Evolutionary conservation across 2,113 vertebrate genomes (phyloP).

Genomic region (Sebastes fasciatus): DNA sequence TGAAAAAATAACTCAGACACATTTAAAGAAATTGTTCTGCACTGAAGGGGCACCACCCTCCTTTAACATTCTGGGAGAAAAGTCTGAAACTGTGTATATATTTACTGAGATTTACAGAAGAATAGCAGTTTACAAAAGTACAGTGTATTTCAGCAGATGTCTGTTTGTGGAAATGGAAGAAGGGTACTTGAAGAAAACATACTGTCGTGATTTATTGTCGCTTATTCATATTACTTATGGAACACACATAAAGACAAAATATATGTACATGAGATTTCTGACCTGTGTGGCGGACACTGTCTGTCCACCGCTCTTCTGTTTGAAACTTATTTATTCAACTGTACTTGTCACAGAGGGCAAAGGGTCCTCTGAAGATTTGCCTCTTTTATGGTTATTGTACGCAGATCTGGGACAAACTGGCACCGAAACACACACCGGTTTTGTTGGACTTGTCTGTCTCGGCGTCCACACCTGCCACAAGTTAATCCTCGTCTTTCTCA

Average conservation of each 20-base stretch:
- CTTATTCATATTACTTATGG: constrained; percentile 55
- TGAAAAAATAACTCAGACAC: background rate
- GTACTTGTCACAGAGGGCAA: constrained; percentile 47
- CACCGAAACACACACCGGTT: background rate
- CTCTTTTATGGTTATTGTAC: constrained; percentile 53
- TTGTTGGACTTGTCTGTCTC: background rate
- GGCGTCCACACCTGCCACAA: background rate
- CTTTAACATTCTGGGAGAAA: background rate
- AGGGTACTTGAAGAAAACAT: constrained; percentile 57
- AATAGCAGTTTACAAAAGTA: constrained; percentile 59
- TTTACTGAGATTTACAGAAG: constrained; percentile 61
- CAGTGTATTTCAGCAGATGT: constrained; percentile 73
- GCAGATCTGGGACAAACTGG: constrained; percentile 50
- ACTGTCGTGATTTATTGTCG: constrained; percentile 34
- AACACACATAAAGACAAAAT: constrained; percentile 44
- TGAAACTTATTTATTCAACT: constrained; percentile 48
- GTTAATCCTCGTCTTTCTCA: background rate
- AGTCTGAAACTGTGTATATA: constrained; percentile 62
- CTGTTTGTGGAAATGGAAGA: constrained; percentile 59
- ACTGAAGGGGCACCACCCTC: background rate
- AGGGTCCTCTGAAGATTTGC: constrained; percentile 71
- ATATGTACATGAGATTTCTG: constrained; percentile 57
- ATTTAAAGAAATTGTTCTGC: background rate
- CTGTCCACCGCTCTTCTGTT: constrained; percentile 42
- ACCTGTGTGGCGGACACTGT: constrained; percentile 1